Conservation (phyloP, 2,888 invertebrate species). For the Abrostola triplasia region DNA sequence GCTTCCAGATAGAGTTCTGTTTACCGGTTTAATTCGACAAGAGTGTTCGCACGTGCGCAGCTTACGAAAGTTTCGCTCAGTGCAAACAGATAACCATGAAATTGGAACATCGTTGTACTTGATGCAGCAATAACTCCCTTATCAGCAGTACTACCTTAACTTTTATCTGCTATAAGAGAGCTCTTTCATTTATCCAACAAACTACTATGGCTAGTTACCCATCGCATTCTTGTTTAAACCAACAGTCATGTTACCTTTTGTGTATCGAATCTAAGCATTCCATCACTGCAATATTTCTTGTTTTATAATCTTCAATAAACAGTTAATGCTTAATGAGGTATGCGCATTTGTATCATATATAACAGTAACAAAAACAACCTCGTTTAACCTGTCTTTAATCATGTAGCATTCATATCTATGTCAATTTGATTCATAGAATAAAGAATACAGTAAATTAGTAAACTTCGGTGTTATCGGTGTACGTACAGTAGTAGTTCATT, state of each 20-base stretch:
- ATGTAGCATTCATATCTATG: constrained; percentile 41
- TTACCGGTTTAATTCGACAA: constrained; percentile 30
- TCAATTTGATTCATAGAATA: constrained; percentile 32
- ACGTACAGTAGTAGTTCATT: constrained; percentile 57
- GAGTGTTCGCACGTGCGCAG: constrained; percentile 50
- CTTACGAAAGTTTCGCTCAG: constrained; percentile 61
- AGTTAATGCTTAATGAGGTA: constrained; percentile 49
- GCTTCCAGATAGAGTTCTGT: constrained; percentile 21
- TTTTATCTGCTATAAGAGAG: constrained; percentile 38
- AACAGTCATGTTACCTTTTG: constrained; percentile 21
- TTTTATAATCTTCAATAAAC: constrained; percentile 48
- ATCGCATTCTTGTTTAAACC: constrained; percentile 12
- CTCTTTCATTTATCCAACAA: constrained; percentile 36
- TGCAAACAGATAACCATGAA: constrained; percentile 69
- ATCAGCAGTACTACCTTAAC: constrained; percentile 53
- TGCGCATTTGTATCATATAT: constrained; percentile 49
- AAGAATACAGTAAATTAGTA: constrained; percentile 42
- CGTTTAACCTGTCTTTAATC: constrained; percentile 50
- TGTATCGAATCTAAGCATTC: constrained; percentile 38
- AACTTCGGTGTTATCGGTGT: constrained; percentile 39
- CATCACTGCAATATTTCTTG: constrained; percentile 47
- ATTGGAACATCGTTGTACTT: constrained; percentile 64
- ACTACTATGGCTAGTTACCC: constrained; percentile 34
- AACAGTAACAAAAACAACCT: constrained; percentile 51
- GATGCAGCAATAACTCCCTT: constrained; percentile 51